These are phyloP conservation scores for Eupeodes corollae DNA, from an alignment of 1,140 invertebrate genomes.

Conservation along the genomic window DNA sequence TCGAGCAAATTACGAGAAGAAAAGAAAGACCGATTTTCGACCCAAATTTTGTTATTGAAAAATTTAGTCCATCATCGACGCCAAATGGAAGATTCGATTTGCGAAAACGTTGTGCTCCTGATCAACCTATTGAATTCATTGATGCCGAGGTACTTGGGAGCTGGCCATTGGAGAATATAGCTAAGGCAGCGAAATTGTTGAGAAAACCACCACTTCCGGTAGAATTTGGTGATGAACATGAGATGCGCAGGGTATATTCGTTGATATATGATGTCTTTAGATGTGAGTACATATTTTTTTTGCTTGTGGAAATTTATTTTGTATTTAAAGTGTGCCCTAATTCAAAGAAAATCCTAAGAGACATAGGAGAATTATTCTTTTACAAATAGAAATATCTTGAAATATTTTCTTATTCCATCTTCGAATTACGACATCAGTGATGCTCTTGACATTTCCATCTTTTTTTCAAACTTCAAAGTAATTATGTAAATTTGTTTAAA, in stretches of 20 bases:
- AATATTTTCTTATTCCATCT: too few relatives aligned
- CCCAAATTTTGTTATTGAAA: conserved; percentile 18
- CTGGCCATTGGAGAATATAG: conserved; percentile 43
- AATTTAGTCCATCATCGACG: conserved; percentile 17
- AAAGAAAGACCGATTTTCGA: conserved; percentile 27
- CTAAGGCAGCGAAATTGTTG: conserved; percentile 49
- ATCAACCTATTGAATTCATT: conserved; percentile 14
- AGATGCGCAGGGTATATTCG: conserved; percentile 64
- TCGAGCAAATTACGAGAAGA: conserved; percentile 21
- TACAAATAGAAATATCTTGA: too few relatives aligned
- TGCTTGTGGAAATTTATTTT: too few relatives aligned
- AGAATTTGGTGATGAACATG: conserved; percentile 54
- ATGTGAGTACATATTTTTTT: conserved; percentile 44
- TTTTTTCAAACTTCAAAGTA: too few relatives aligned
- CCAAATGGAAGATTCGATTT: conserved; percentile 12
- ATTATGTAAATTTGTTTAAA: too few relatives aligned
- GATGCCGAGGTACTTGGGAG: conserved; percentile 13
- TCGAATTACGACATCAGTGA: too few relatives aligned
- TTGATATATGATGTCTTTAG: conserved; percentile 67
- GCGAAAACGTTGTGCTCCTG: conserved; percentile 19
- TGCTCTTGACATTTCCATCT: too few relatives aligned
- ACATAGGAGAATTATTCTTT: too few relatives aligned
- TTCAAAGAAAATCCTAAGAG: too few relatives aligned
- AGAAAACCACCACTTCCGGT: conserved; percentile 41
- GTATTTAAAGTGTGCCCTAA: too few relatives aligned